Percentiles rank a stretch among this genome's conserved stretches.
Conservation (phyloP, 2,797 vertebrate genomes). For the Chaunax sp. region DNA sequence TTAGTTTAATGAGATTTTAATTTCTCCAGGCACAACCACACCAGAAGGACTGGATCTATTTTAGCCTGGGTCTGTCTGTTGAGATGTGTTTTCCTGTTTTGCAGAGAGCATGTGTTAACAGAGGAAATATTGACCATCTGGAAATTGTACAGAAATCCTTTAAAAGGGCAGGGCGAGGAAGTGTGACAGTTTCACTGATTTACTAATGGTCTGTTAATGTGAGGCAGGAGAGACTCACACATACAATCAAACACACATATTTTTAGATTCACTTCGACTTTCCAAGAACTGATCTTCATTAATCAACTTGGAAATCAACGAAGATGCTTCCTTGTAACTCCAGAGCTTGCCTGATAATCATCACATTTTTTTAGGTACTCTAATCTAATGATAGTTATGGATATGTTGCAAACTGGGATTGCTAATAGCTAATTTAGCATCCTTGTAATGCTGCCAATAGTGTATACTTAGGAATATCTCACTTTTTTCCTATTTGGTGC, state of each 20-base stretch:
- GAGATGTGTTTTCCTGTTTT: constrained; percentile 30
- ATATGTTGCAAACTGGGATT: not conserved
- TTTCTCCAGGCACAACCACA: constrained; percentile 48
- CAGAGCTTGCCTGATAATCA: not conserved
- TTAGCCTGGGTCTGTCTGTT: constrained; percentile 44
- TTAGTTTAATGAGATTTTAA: constrained; percentile 11
- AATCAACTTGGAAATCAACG: not conserved
- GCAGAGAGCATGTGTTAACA: constrained; percentile 57
- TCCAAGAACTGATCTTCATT: not conserved
- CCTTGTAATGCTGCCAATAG: not conserved
- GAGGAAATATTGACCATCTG: constrained; percentile 71
- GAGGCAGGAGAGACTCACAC: constrained; percentile 23
- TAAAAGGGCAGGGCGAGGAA: constrained; percentile 43
- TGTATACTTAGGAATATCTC: constrained; percentile 4
- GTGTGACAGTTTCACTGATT: constrained; percentile 42
- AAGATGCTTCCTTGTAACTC: not conserved
- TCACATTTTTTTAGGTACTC: not conserved
- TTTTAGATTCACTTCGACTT: not conserved
- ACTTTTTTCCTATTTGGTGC: constrained; percentile 5
- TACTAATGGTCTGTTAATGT: constrained; percentile 47
- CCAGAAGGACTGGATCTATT: constrained; percentile 56
- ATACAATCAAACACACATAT: not conserved
- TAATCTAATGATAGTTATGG: not conserved
- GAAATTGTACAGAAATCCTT: constrained; percentile 69
- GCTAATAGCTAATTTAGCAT: not conserved